Evolutionary conservation across 2,888 invertebrate genomes (phyloP), one percentile per base, ranked within the genome.

Genomic region (Ennomos quercinarius): DNA sequence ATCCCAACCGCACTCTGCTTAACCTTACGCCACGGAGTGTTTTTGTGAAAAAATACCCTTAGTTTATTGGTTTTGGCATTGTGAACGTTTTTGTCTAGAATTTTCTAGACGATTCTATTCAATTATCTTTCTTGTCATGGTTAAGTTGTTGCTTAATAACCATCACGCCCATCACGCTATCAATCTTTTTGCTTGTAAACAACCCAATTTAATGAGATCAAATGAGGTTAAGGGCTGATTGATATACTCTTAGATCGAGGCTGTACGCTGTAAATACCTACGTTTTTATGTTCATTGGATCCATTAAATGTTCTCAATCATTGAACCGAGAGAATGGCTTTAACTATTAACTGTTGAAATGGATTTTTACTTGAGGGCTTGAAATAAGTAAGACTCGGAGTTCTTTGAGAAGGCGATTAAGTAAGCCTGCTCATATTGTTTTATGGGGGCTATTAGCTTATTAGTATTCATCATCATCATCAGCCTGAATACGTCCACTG

Each of bases 101-200:
- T 27, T 27, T 5, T 27, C 27, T 27, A 27, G 27, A 27, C 27
- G 3, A 27, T 27, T 27, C 27, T 6, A 27, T 27, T 27, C 5
- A 27, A 27, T 27, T 27, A 6, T 27, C 4, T 27, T 6, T 27
- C 27, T 27, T 27, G 6, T 5, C 6, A 27, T 27, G 3, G 27
- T 27, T 27, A 27, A 27, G 27, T 37, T 10, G 27, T 12, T 35
- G 10, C 27, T 40, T 46, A n/a, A 35, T 45, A 46, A 40, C 50
- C 38, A 27, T 39, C 46, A n/a, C n/a, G n/a, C n/a, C n/a, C n/a
- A n/a, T n/a, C n/a, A 17, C 10, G 13, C 38, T 27, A 57, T 44
- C 52, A 52, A 48, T 58, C 43, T 40, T 12, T 12, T 44, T 45
- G 44, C 10, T 48, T 48, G 48, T 45, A 59, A 59, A 59, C 49